Evolutionary conservation across 2,113 vertebrate genomes (phyloP).

Genomic region (Rana temporaria): DNA sequence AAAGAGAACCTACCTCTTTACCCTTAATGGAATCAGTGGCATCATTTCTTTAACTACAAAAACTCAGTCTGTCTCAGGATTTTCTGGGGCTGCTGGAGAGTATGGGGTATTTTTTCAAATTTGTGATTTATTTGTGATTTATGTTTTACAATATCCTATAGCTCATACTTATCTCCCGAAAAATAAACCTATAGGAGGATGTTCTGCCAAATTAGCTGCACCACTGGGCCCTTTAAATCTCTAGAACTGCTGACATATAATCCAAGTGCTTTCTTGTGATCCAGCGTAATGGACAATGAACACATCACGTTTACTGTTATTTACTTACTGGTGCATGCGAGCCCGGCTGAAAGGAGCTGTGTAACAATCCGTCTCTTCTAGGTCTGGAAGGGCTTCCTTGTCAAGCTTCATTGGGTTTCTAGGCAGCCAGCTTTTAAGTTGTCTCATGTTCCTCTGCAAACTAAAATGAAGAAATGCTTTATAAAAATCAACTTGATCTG

Average conservation of each 20-base stretch:
- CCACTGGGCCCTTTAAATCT: not conserved
- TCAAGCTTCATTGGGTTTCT: conserved; percentile 98
- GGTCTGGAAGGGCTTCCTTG: conserved; percentile 92
- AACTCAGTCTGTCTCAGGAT: too few species aligned
- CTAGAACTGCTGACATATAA: not conserved
- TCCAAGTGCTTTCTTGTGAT: not conserved
- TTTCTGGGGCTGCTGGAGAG: too few species aligned
- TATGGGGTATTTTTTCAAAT: too few species aligned
- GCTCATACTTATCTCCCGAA: too few species aligned
- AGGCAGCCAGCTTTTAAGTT: conserved; percentile 93
- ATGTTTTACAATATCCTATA: too few species aligned
- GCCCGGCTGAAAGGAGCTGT: conserved; percentile 95
- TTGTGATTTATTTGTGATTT: too few species aligned
- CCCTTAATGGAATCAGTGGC: too few species aligned
- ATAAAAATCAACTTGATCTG: conserved; percentile 6
- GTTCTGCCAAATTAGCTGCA: not conserved
- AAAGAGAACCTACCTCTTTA: too few species aligned
- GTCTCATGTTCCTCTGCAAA: conserved; percentile 86
- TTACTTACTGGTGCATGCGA: conserved; percentile 94
- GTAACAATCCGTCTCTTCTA: conserved; percentile 94
- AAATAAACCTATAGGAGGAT: too few species aligned
- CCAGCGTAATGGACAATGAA: not conserved
- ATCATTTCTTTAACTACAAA: too few species aligned
- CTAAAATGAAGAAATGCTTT: conserved; percentile 66
- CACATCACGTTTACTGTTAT: not conserved